Conservation (phyloP, 1,140 invertebrate species). For the Drosophila elegans region DNA sequence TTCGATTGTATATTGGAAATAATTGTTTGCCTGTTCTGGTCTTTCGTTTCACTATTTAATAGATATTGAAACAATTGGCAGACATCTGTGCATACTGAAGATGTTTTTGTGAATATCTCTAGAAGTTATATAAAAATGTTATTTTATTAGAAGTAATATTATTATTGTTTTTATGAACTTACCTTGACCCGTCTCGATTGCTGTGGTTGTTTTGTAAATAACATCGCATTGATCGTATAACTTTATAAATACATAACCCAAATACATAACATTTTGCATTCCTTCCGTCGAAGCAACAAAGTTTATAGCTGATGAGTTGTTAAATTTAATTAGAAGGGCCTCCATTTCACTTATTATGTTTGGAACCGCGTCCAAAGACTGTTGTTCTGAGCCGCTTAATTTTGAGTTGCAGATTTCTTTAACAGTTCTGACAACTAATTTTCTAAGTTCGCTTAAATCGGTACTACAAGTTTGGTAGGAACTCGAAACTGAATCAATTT, state of each 20-base stretch:
- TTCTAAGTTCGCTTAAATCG: conserved; percentile 37
- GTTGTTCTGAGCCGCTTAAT: conserved; percentile 44
- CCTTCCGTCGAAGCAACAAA: conserved; percentile 30
- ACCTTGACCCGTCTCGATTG: conserved; percentile 72
- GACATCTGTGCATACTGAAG: conserved; percentile 48
- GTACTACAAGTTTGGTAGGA: conserved; percentile 32
- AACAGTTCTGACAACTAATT: conserved; percentile 57
- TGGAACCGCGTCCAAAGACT: conserved; percentile 72
- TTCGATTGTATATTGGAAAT: conserved; percentile 82
- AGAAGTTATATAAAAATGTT: background rate
- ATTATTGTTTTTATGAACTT: background rate
- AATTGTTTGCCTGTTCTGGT: conserved; percentile 13
- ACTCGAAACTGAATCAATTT: conserved; percentile 30
- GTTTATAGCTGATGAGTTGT: conserved; percentile 10
- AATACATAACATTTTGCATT: conserved; percentile 50
- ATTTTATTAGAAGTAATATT: background rate
- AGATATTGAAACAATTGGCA: conserved; percentile 41
- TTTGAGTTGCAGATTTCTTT: conserved; percentile 63
- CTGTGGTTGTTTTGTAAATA: conserved; percentile 65
- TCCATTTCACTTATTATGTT: conserved; percentile 88
- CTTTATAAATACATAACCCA: conserved; percentile 63
- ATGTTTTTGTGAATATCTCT: conserved; percentile 62
- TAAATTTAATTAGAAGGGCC: conserved; percentile 52
- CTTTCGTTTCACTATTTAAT: conserved; percentile 28
- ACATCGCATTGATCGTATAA: conserved; percentile 70